Percentiles rank a stretch among this genome's conserved stretches.
Conservation (phyloP, 2,113 vertebrate species). For the Bombycilla garrulus region DNA sequence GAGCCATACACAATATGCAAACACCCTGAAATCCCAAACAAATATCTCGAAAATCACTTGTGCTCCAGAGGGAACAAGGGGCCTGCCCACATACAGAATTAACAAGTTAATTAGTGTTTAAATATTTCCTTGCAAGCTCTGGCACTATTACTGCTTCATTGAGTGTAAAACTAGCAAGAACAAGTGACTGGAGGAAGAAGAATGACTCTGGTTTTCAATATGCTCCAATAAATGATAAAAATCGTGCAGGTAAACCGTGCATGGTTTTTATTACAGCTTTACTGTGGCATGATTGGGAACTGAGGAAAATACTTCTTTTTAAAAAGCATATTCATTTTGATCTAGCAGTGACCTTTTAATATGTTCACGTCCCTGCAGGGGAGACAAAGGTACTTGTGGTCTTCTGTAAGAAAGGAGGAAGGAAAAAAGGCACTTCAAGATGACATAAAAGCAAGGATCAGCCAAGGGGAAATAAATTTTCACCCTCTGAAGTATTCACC, state of each 20-base stretch:
- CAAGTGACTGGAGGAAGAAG: background rate
- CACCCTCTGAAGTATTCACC: background rate
- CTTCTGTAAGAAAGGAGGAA: background rate
- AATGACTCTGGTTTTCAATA: background rate
- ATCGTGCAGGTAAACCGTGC: background rate
- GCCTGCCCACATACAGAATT: conserved; percentile 37
- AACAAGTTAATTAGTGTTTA: conserved; percentile 50
- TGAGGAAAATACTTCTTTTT: background rate
- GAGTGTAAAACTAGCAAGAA: background rate
- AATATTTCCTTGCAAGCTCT: conserved; percentile 19
- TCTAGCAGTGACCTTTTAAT: conserved; percentile 2
- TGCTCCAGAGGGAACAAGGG: conserved; percentile 2
- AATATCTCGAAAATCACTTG: conserved; percentile 10
- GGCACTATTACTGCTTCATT: background rate
- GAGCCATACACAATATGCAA: conserved; percentile 21
- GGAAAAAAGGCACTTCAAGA: background rate
- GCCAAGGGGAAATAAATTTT: background rate
- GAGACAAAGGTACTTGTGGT: background rate
- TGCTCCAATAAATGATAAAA: background rate
- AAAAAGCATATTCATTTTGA: background rate
- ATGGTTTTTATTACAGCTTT: background rate
- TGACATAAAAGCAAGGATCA: background rate
- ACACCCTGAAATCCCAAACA: conserved; percentile 39
- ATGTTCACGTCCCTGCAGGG: background rate
- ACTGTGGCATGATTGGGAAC: background rate